Conservation (phyloP, 2,797 vertebrate genomes). For the Sebastes cheni region DNA sequence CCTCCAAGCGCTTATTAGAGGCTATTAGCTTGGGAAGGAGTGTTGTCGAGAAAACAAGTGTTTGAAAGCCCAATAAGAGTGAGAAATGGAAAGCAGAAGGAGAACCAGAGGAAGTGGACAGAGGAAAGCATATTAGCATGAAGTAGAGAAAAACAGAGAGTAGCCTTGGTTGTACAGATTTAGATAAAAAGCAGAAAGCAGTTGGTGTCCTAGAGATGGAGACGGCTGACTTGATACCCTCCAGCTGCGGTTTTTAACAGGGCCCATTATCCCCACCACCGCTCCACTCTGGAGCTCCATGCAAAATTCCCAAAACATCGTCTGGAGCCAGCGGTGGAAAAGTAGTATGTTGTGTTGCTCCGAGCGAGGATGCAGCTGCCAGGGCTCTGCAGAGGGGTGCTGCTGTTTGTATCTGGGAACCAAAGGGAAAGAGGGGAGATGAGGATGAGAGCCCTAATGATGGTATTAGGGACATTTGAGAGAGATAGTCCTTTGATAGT, state of each 20-base stretch:
- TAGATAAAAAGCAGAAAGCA: slow-evolving; percentile 36
- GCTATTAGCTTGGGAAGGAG: slow-evolving; percentile 50
- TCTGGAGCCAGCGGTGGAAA: slow-evolving; percentile 66
- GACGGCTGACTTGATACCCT: slow-evolving; percentile 51
- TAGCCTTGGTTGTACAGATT: not conserved
- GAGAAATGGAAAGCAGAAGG: slow-evolving; percentile 17
- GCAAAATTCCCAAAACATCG: slow-evolving; percentile 59
- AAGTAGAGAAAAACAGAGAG: slow-evolving; percentile 3
- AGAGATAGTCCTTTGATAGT: slow-evolving; percentile 33
- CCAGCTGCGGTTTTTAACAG: slow-evolving; percentile 70
- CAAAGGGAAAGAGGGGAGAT: slow-evolving; percentile 25
- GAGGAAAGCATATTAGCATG: slow-evolving; percentile 6
- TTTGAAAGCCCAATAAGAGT: slow-evolving; percentile 20
- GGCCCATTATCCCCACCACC: slow-evolving; percentile 65
- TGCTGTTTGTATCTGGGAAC: slow-evolving; percentile 49
- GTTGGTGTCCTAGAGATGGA: slow-evolving; percentile 51
- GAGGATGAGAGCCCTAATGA: slow-evolving; percentile 57
- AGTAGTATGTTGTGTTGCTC: slow-evolving; percentile 52
- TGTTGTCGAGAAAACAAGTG: slow-evolving; percentile 37
- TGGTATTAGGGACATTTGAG: slow-evolving; percentile 58
- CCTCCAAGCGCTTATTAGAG: slow-evolving; percentile 67
- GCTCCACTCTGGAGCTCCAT: slow-evolving; percentile 55
- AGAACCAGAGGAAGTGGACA: not conserved
- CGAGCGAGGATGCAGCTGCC: slow-evolving; percentile 66
- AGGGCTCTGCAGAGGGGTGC: slow-evolving; percentile 52